Conservation (phyloP, 2,113 vertebrate species). For the Takifugu flavidus region DNA sequence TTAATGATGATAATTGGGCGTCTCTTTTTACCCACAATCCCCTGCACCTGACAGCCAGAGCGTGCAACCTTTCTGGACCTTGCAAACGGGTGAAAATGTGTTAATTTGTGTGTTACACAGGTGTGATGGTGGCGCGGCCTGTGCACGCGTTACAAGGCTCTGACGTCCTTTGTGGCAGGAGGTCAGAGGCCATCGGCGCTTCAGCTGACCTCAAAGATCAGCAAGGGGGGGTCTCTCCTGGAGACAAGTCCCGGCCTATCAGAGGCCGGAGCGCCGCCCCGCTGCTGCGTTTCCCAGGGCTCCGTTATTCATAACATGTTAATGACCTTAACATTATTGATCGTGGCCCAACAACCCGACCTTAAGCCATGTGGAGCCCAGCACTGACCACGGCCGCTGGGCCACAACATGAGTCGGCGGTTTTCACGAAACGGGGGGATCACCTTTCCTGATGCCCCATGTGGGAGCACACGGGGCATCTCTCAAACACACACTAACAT, state of each 20-base stretch:
- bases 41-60: too few relatives aligned
- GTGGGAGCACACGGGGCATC: not conserved
- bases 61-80: too few relatives aligned
- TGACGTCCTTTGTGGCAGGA: conserved; percentile 25
- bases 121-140: conserved; percentile 26
- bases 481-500: not conserved
- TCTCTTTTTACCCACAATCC: too few relatives aligned
- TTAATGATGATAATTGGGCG: too few relatives aligned
- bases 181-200: conserved; percentile 60
- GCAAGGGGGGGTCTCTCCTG: conserved; percentile 44
- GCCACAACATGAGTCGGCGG: conserved; percentile 33
- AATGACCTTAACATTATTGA: conserved; percentile 75
- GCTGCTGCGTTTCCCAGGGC: conserved; percentile 64
- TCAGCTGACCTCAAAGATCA: conserved; percentile 49
- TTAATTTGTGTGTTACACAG: too few relatives aligned
- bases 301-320: conserved; percentile 72
- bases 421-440: conserved; percentile 25
- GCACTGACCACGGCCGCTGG: conserved; percentile 26
- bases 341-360: conserved; percentile 48
- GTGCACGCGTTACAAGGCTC: conserved; percentile 36
- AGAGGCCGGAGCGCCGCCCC: conserved; percentile 17
- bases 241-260: conserved; percentile 53
- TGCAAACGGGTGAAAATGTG: too few relatives aligned
- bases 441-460: conserved; percentile 14
- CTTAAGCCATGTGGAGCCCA: conserved; percentile 44